phyloP scores from a whole-genome alignment of 1,140 invertebrate species.

The Drosophila micromelanica region DNA sequence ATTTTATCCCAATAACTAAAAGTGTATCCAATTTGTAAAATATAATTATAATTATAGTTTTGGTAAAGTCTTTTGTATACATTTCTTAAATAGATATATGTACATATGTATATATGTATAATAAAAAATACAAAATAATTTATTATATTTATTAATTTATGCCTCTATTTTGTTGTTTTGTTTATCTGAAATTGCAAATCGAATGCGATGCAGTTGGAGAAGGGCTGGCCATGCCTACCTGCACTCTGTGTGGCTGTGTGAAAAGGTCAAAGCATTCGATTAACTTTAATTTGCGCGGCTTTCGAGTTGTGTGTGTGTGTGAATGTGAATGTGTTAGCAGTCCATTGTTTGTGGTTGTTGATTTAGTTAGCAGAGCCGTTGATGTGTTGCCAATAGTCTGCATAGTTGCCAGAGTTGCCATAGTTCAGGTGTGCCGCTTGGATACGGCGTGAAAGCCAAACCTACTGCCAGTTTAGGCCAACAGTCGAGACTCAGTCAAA shows the following conservation, averaged over 20 bases:
- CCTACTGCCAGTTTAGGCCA: constrained; percentile 32
- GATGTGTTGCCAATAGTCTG: constrained; percentile 39
- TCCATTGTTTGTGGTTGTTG: constrained; percentile 65
- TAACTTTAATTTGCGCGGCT: constrained; percentile 76
- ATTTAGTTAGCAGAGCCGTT: constrained; percentile 65
- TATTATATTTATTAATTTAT: no score
- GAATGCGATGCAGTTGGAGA: constrained; percentile 67
- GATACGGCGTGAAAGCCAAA: constrained; percentile 72
- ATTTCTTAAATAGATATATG: no score
- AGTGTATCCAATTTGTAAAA: no score
- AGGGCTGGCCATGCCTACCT: constrained; percentile 58
- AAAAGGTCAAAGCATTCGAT: constrained; percentile 81
- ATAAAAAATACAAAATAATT: no score
- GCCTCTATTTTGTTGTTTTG: constrained; percentile 27
- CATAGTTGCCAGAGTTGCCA: constrained; percentile 40
- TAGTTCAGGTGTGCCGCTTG: constrained; percentile 63
- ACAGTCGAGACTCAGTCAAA: constrained; percentile 2
- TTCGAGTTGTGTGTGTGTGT: constrained; percentile 11
- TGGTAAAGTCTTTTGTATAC: no score
- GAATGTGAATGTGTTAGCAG: constrained; percentile 27
- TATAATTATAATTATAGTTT: no score
- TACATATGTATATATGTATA: no score
- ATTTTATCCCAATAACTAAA: no score
- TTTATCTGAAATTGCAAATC: constrained; percentile 78
- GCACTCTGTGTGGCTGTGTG: constrained; percentile 47